Evolutionary conservation across 2,888 invertebrate genomes (phyloP).

Genomic region (Ichneumoninae sp.): DNA sequence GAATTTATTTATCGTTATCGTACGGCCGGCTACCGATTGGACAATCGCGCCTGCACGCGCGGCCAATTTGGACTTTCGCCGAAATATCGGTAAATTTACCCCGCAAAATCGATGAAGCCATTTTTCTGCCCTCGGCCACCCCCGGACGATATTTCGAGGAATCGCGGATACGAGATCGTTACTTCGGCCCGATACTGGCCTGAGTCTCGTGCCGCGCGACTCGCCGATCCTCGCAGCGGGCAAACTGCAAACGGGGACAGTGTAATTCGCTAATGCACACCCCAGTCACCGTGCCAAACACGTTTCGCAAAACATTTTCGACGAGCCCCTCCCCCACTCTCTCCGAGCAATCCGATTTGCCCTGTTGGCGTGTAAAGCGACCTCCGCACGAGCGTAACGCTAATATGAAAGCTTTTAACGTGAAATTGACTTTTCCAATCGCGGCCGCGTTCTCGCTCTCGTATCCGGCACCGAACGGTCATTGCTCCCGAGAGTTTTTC

Average conservation of each 20-base stretch:
- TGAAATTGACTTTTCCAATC: conserved; percentile 73
- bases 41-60: conserved; percentile 7
- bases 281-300: conserved; percentile 57
- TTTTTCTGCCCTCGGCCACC: conserved; percentile 14
- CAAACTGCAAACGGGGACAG: neutral
- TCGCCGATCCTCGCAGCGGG: neutral
- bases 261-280: conserved; percentile 69
- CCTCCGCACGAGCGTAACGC: conserved; percentile 54
- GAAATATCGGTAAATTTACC: conserved; percentile 26
- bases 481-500: conserved; percentile 22
- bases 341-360: conserved; percentile 2
- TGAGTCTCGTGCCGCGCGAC: neutral
- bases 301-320: conserved; percentile 57
- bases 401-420: conserved; percentile 75
- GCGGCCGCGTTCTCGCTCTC: conserved; percentile 25
- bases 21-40: neutral
- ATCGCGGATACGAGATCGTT: conserved; percentile 29
- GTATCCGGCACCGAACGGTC: neutral
- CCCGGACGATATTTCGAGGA: conserved; percentile 25
- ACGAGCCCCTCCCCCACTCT: neutral
- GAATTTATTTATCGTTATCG: conserved; percentile 3
- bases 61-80: conserved; percentile 15
- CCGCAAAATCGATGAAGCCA: conserved; percentile 44
- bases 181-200: conserved; percentile 32
- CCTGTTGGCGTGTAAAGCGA: conserved; percentile 32